A percentile compares a stretch with the other conserved stretches of the same genome.
phyloP scores from a whole-genome alignment of 2,888 invertebrate species.

The Leptinotarsa peninsularis region DNA sequence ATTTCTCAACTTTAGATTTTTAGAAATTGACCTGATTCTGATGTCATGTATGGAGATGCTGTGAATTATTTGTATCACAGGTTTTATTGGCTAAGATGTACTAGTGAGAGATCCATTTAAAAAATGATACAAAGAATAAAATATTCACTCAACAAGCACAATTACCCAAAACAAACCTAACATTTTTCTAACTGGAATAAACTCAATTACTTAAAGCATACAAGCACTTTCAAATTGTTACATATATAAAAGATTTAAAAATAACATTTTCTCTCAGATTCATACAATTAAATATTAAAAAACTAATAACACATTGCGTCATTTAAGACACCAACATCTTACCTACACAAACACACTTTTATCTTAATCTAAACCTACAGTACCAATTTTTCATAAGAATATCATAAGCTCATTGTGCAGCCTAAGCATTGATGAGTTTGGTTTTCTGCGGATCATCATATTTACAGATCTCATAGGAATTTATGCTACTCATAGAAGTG shows the following conservation, averaged over 20 bases:
- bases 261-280: neutral
- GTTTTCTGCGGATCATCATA: slow-evolving; percentile 59
- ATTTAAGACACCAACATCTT: slow-evolving; percentile 3
- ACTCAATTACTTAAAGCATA: neutral
- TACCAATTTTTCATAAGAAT: slow-evolving; percentile 14
- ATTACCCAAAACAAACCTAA: neutral
- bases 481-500: slow-evolving; percentile 62
- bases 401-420: slow-evolving; percentile 17
- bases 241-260: neutral
- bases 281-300: slow-evolving; percentile 1
- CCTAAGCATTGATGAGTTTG: slow-evolving; percentile 47
- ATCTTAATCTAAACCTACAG: slow-evolving; percentile 8
- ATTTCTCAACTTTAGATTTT: neutral
- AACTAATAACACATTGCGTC: slow-evolving; percentile 7
- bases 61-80: no score
- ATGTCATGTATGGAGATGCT: neutral
- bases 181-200: neutral
- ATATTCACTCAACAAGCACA: slow-evolving; percentile 16
- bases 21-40: neutral
- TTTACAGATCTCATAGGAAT: slow-evolving; percentile 60
- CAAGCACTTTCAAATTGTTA: neutral
- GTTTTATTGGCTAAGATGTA: no score
- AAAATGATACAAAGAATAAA: neutral
- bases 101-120: neutral
- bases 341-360: slow-evolving; percentile 8